Evolutionary conservation across 2,113 vertebrate genomes (phyloP).

Genomic region (Himantopus leucocephalus): DNA sequence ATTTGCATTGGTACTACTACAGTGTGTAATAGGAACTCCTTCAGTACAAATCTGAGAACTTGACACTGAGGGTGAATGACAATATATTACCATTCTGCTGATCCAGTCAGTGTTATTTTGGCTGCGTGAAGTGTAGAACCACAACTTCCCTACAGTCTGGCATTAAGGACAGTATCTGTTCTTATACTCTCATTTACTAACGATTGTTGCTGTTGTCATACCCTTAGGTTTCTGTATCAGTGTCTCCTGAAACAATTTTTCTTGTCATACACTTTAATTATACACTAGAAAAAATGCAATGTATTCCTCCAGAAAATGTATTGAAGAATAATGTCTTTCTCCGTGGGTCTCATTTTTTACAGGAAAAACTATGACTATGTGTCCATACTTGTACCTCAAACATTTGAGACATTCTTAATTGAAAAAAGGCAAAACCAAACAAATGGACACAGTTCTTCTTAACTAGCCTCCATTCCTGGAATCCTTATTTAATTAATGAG

Average conservation of each 20-base stretch:
- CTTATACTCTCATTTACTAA: not conserved
- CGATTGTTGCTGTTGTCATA: not conserved
- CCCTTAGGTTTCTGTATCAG: not conserved
- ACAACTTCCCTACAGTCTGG: not conserved
- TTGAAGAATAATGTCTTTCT: not conserved
- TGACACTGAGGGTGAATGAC: not conserved
- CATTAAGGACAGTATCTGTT: not conserved
- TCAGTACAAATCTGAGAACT: not conserved
- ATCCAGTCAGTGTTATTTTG: not conserved
- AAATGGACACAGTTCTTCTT: not conserved
- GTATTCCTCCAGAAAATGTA: not conserved
- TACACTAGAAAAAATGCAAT: rapidly evolving
- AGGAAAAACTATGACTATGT: not conserved
- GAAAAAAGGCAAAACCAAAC: not conserved
- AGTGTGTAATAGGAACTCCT: not conserved
- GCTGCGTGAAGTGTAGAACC: not conserved
- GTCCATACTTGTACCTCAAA: not conserved
- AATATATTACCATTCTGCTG: not conserved
- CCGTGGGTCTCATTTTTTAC: not conserved
- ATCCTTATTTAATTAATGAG: not conserved
- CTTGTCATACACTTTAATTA: not conserved
- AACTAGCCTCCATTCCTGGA: not conserved
- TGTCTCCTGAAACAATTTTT: not conserved
- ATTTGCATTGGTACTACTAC: not conserved
- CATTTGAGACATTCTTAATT: not conserved